phyloP scores from a whole-genome alignment of 2,888 invertebrate species.

The Tiphia femorata region DNA sequence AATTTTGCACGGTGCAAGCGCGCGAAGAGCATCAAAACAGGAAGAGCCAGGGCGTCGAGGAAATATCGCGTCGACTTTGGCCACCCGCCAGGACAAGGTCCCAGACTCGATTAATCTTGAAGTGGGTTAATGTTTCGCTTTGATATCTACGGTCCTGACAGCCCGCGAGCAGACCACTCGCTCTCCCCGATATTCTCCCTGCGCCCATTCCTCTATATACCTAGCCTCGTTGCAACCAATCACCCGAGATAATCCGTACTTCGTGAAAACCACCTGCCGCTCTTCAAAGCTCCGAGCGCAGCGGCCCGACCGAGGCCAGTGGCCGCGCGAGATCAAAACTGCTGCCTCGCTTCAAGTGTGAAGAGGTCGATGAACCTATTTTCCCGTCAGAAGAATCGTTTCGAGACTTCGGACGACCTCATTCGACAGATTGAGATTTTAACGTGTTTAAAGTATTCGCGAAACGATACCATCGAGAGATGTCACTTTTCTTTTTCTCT shows the following conservation, averaged over 20 bases:
- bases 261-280: constrained; percentile 15
- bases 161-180: constrained; percentile 3
- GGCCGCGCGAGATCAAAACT: constrained; percentile 2
- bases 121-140: constrained; percentile 14
- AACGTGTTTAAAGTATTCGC: too few relatives aligned
- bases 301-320: too few relatives aligned
- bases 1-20: too few relatives aligned
- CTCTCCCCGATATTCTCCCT: constrained; percentile 1
- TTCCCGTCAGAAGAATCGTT: constrained; percentile 12
- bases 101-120: constrained; percentile 12
- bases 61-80: constrained; percentile 1
- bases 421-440: too few relatives aligned
- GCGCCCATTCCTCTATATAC: not conserved
- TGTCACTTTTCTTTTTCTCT: too few relatives aligned
- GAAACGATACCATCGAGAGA: too few relatives aligned
- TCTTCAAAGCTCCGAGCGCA: too few relatives aligned
- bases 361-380: constrained; percentile 7
- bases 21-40: too few relatives aligned
- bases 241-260: constrained; percentile 20
- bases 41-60: not conserved
- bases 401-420: not conserved
- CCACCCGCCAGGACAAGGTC: constrained; percentile 1
- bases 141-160: constrained; percentile 4
- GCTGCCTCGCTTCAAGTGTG: not conserved
- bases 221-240: constrained; percentile 15